Base-by-base conservation (phyloP, 2,113 vertebrate genomes). In the Macquaria australasica region DNA sequence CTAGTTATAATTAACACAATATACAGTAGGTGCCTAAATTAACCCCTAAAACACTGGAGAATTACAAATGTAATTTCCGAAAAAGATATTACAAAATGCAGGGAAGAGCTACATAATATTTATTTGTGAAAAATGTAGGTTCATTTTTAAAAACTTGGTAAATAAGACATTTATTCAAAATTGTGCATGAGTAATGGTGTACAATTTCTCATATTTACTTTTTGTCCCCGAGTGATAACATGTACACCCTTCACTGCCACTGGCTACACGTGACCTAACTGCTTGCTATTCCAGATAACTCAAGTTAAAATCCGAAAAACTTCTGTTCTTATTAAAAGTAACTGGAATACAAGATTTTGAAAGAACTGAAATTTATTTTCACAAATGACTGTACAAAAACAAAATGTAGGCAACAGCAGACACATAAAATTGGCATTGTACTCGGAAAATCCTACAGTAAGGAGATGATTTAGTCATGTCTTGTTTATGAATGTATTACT, bases 291-390 rank as follows among this genome's bases (percentile, higher is more conserved):
- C 11, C 7, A 50, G 43, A 34, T 8, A 60, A 45, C 5, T 53
- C 8, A 53, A 50, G 16, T 50, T 16, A 50, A 63, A 63, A 64
- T 12, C 0, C 20, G 12, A 39, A 43, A 77, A 77, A 9, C 1
- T 0, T 53, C 7, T 67, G 3, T 8, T 56, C 23, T 67, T 31
- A 45, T n/a, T n/a, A 45, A 83, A 43, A 45, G 9, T 39, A n/a
- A 79, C 9, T 25, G 21, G 0, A 25, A 73, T 15, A 64, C 31
- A 75, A 72, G 0, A 37, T 31, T 70, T 60, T 21, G n/a, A 72
- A 82, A 81, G 15, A 69, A 5, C 5, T 66, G 28, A 69, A 64
- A 84, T 85, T 92, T 89, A 94, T 85, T 92, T 73, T 71, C 50
- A 77, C 8, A 84, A 86, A 77, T n/a, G 45, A 67, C 75, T 83